phyloP scores from a whole-genome alignment of 2,113 vertebrate species.

The Phaethornis superciliosus region DNA sequence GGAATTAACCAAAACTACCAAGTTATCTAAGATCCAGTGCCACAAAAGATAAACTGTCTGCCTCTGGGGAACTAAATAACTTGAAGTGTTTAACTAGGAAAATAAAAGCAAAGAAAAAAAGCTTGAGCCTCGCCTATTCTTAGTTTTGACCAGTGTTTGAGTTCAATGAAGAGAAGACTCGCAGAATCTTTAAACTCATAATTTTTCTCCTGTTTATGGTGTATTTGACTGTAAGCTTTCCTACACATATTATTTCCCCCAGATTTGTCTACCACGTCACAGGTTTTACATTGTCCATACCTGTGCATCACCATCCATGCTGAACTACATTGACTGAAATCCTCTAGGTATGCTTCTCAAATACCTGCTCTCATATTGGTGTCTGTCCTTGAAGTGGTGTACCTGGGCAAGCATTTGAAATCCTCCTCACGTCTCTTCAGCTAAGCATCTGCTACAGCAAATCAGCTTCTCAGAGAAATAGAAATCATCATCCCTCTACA shows the following conservation, averaged over 20 bases:
- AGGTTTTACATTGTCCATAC: not conserved
- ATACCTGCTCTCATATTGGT: not conserved
- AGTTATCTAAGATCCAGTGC: not conserved
- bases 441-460: rapidly evolving
- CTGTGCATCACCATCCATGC: not conserved
- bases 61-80: not conserved
- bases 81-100: not conserved
- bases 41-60: not conserved
- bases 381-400: not conserved
- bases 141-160: not conserved
- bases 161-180: not conserved
- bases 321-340: not conserved
- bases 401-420: not conserved
- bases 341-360: not conserved
- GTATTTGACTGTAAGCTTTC: not conserved
- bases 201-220: not conserved
- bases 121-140: not conserved
- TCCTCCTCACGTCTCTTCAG: not conserved
- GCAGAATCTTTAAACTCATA: not conserved
- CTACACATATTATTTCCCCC: not conserved
- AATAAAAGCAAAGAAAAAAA: not conserved
- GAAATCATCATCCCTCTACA: not conserved
- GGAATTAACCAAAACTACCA: not conserved
- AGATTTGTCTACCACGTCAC: not conserved
- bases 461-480: not conserved